Percentiles rank a stretch among this genome's conserved stretches.
Evolutionary conservation across 2,113 vertebrate genomes (phyloP).

Genomic region (Fukomys damarensis): DNA sequence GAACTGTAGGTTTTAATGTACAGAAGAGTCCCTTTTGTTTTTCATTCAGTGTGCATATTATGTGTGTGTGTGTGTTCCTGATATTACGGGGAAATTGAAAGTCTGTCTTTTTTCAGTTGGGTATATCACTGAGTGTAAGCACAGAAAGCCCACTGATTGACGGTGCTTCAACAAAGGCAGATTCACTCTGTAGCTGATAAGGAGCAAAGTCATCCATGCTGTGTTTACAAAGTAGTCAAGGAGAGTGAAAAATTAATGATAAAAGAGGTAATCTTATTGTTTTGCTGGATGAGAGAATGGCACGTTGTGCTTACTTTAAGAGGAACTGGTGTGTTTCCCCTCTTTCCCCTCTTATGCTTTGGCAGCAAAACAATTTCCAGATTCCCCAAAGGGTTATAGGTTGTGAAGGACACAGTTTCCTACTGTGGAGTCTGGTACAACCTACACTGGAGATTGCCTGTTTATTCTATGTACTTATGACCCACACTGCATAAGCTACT

Average conservation of each 20-base stretch:
- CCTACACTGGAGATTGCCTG: conserved; percentile 25
- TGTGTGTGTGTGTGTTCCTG: background rate
- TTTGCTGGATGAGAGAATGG: conserved; percentile 85
- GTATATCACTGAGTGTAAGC: conserved; percentile 83
- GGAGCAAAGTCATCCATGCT: conserved; percentile 87
- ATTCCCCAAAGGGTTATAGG: conserved; percentile 79
- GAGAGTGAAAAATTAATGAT: conserved; percentile 86
- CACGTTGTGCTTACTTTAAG: conserved; percentile 86
- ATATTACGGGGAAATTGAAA: conserved; percentile 81
- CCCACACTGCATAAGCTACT: conserved; percentile 39
- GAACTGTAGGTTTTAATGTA: conserved; percentile 82
- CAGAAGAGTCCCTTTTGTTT: conserved; percentile 77
- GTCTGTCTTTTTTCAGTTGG: conserved; percentile 81
- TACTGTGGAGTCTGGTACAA: conserved; percentile 53
- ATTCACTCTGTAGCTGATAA: conserved; percentile 87
- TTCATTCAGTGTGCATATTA: conserved; percentile 17
- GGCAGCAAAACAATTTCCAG: conserved; percentile 85
- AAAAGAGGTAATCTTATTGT: conserved; percentile 89
- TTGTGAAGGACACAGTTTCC: conserved; percentile 73
- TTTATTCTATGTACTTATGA: conserved; percentile 1
- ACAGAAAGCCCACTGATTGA: conserved; percentile 86
- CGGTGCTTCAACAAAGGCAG: conserved; percentile 87
- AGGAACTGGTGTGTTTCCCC: conserved; percentile 76
- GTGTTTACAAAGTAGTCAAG: conserved; percentile 88
- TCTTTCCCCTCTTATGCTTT: conserved; percentile 75